phyloP scores from a whole-genome alignment of 2,797 vertebrate genomes.

The Karalla daura region DNA sequence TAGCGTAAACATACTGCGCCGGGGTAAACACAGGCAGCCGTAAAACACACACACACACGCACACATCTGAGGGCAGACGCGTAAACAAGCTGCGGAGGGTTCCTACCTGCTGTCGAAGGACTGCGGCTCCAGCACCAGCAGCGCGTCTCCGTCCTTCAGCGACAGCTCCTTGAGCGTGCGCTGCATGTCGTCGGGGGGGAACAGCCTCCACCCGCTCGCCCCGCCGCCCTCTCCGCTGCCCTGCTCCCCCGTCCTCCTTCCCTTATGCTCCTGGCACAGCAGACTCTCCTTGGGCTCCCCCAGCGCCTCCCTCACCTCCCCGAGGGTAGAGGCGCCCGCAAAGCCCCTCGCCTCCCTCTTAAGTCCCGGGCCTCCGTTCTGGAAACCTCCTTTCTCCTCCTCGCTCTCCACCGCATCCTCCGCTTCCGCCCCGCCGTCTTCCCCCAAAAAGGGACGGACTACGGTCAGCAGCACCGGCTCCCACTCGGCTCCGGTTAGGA shows the following conservation, averaged over 20 bases:
- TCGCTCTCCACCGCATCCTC: constrained; percentile 29
- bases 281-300: constrained; percentile 79
- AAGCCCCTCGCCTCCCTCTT: constrained; percentile 80
- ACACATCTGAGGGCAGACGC: not conserved
- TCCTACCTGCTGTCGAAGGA: constrained; percentile 84
- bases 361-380: constrained; percentile 69
- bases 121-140: constrained; percentile 87
- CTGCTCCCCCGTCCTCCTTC: constrained; percentile 28
- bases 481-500: constrained; percentile 86
- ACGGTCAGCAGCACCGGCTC: constrained; percentile 91
- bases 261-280: constrained; percentile 81
- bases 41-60: not conserved
- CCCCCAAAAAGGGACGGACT: constrained; percentile 79
- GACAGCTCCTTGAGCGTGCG: constrained; percentile 88
- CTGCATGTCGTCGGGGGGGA: constrained; percentile 84
- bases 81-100: not conserved
- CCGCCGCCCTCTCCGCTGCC: constrained; percentile 76
- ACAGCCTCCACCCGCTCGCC: constrained; percentile 86
- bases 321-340: constrained; percentile 77
- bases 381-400: constrained; percentile 34
- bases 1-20: constrained; percentile 82
- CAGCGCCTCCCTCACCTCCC: constrained; percentile 75
- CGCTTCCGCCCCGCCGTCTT: constrained; percentile 43
- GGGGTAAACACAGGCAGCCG: not conserved
- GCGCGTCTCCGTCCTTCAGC: constrained; percentile 87